A percentile compares a stretch with the other conserved stretches of the same genome.
Conservation (phyloP, 2,888 invertebrate species). For the Caenorhabditis wallacei region DNA sequence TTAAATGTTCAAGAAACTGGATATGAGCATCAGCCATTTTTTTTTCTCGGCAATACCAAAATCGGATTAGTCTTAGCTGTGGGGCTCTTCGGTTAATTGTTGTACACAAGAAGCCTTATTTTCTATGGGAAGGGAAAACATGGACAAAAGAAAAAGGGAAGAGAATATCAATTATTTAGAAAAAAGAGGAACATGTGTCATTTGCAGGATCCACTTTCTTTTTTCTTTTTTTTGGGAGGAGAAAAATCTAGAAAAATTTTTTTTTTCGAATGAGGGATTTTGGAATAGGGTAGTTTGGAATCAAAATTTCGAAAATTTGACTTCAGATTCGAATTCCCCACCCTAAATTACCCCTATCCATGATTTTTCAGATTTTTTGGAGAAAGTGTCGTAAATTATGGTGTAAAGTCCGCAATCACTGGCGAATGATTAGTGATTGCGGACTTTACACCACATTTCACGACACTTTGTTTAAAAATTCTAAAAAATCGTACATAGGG, state of each 20-base stretch:
- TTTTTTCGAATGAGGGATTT: too few species aligned
- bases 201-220: conserved; percentile 4
- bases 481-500: background rate
- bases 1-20: too few species aligned
- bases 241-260: too few species aligned
- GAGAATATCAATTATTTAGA: conserved; percentile 24
- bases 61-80: background rate
- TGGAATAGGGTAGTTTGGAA: too few species aligned
- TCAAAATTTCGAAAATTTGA: too few species aligned
- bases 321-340: too few species aligned
- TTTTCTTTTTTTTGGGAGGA: conserved; percentile 3
- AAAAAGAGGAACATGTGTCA: conserved; percentile 16
- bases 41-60: background rate
- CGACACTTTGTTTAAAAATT: background rate
- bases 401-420: background rate
- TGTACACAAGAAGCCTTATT: conserved; percentile 10
- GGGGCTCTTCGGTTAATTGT: conserved; percentile 5
- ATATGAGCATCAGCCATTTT: too few species aligned
- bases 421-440: too few species aligned
- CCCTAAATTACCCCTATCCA: background rate
- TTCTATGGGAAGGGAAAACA: background rate
- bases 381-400: background rate
- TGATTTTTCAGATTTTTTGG: background rate
- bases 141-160: background rate
- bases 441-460: background rate